Evolutionary conservation across 2,797 vertebrate species (phyloP), one percentile per base, ranked within the genome.

Genomic region (Catharus ustulatus): DNA sequence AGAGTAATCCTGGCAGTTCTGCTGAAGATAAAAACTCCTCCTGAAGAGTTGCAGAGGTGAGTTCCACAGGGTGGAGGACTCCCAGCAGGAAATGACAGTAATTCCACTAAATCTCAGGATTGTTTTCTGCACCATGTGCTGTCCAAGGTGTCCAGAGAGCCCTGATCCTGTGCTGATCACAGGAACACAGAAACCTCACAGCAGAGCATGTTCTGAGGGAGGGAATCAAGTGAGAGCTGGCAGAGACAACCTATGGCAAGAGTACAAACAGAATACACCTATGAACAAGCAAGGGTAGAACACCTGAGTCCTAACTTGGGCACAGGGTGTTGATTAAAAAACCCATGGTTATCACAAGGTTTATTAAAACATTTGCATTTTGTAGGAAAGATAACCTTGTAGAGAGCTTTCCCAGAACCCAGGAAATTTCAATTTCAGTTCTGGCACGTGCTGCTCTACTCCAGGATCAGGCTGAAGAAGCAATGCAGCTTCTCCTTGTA

Each of bases 221-320:
- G 24, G 11, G 43, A 57, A n/a, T 54, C 66, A 20, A 68, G 57
- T 4, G 34, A 54, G 58, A 55, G 51, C 32, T 74, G 48, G 48
- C 82, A 84, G 61, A 36, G 30, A 71, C n/a, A 76, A 2, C 8
- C 49, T 6, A 12, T 27, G 45, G 40, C 22, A 24, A 54, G 68
- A 20, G 12, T 43, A 12, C 34, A 5, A 32, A 23, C 42, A 43
- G 52, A 54, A 30, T 13, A 6, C 14, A 9, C 23, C 2, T 13
- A 1, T n/a, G 57, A 63, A 29, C 46, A 40, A 63, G 38, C 46
- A 51, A 51, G 40, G 52, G 13, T 62, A 3, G 29, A 71, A 43
- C 1, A 10, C 19, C 16, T 9, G 49, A 75, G 34, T 49, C 0
- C 0, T 26, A 34, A 21, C 30, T n/a, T 76, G 69, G 58, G 18